Percentiles rank a stretch among this genome's conserved stretches.
phyloP scores from a whole-genome alignment of 2,113 vertebrate species.

The Colistium nudipinnis region DNA sequence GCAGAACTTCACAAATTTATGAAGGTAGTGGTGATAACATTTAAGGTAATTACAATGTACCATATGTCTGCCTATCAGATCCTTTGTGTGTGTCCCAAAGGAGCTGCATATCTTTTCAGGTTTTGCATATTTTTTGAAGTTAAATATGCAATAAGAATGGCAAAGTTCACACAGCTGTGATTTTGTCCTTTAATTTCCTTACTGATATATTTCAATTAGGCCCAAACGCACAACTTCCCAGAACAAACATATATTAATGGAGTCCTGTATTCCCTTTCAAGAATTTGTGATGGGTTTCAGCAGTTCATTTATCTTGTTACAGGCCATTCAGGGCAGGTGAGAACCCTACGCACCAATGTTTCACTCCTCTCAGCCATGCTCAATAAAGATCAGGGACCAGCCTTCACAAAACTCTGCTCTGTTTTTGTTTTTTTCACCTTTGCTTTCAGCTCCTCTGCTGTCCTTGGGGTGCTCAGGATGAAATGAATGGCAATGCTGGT shows the following conservation, averaged over 20 bases:
- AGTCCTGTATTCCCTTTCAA: neutral
- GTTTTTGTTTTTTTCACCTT: neutral
- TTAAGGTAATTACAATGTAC: neutral
- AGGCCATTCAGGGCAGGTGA: slow-evolving; percentile 12
- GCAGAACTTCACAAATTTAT: neutral
- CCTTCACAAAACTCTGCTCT: slow-evolving; percentile 33
- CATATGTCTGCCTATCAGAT: too few species aligned
- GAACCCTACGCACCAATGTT: slow-evolving; percentile 25
- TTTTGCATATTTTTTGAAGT: neutral
- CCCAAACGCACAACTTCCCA: neutral
- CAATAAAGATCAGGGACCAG: slow-evolving; percentile 49
- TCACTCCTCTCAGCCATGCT: slow-evolving; percentile 5
- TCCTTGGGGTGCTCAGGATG: slow-evolving; percentile 47
- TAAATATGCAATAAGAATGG: neutral
- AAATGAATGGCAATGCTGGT: slow-evolving; percentile 62
- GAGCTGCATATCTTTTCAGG: neutral
- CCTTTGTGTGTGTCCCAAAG: neutral
- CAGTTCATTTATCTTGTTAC: neutral
- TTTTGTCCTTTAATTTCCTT: neutral
- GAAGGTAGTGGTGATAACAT: neutral
- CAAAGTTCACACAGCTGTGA: neutral
- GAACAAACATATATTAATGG: neutral
- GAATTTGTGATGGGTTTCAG: neutral
- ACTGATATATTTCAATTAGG: neutral
- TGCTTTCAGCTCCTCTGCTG: slow-evolving; percentile 15